phyloP scores from a whole-genome alignment of 2,888 invertebrate species.

The Megaustenia siamemsis region DNA sequence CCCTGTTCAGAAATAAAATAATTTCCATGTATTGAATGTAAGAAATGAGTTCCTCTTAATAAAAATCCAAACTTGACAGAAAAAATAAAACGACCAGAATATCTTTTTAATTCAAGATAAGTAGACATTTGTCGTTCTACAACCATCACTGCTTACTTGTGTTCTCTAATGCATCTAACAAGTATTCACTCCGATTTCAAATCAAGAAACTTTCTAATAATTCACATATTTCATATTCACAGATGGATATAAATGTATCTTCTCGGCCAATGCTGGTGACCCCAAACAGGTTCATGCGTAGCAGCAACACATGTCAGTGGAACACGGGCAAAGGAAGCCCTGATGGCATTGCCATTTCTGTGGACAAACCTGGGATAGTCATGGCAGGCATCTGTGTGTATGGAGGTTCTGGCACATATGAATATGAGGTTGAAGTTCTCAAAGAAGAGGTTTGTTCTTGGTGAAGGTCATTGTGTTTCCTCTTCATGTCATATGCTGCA shows the following conservation, averaged over 20 bases:
- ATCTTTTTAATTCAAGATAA: too few species aligned
- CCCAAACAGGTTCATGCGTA: conserved; percentile 93
- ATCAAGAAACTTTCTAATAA: too few species aligned
- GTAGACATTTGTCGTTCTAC: too few species aligned
- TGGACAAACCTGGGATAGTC: conserved; percentile 92
- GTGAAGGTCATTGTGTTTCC: not conserved
- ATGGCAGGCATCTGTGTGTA: conserved; percentile 94
- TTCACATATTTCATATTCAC: too few species aligned
- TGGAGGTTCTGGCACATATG: conserved; percentile 89
- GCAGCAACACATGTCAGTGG: conserved; percentile 94
- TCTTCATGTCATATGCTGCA: not conserved
- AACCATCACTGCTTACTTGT: too few species aligned
- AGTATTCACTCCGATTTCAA: too few species aligned
- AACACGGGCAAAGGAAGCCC: conserved; percentile 98
- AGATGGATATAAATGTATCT: conserved; percentile 87
- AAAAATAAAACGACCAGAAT: too few species aligned
- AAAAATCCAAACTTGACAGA: too few species aligned
- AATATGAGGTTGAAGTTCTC: conserved; percentile 93
- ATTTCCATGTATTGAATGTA: too few species aligned
- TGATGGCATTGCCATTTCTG: conserved; percentile 96
- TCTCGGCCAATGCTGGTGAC: conserved; percentile 91
- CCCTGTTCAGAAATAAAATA: too few species aligned
- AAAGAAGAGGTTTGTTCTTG: conserved; percentile 79
- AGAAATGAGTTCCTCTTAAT: too few species aligned
- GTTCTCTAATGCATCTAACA: too few species aligned